Percentiles rank a stretch among this genome's conserved stretches.
These are phyloP conservation scores for Bathynomus jamesi DNA, from an alignment of 1,140 invertebrate genomes.

Conservation along the genomic window DNA sequence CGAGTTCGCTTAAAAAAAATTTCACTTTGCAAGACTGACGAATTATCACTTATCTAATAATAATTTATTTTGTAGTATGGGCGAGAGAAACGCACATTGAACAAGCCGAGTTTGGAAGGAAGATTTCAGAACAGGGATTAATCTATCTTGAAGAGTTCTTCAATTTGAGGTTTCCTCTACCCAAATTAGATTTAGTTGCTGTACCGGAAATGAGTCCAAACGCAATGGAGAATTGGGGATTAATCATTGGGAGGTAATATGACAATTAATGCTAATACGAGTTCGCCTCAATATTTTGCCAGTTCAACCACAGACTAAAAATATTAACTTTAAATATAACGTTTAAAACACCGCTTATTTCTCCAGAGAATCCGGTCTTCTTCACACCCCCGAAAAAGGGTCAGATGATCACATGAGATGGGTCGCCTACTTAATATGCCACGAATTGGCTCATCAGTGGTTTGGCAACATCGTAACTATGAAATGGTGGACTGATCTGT, in stretches of 20 bases:
- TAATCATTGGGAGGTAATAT: conserved; percentile 73
- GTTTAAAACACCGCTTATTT: conserved; percentile 46
- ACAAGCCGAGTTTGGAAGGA: conserved; percentile 55
- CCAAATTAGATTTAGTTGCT: conserved; percentile 64
- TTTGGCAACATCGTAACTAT: conserved; percentile 54
- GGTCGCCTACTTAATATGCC: conserved; percentile 43
- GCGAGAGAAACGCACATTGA: conserved; percentile 47
- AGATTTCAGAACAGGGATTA: conserved; percentile 70
- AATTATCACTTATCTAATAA: background rate
- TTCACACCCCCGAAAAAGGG: conserved; percentile 43
- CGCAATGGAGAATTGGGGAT: conserved; percentile 82
- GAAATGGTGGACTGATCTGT: conserved; percentile 54
- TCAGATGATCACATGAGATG: conserved; percentile 39
- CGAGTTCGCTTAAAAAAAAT: too few species aligned
- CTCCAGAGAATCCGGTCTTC: conserved; percentile 47
- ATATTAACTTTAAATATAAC: too few species aligned
- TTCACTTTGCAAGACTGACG: too few species aligned
- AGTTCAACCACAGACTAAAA: too few species aligned
- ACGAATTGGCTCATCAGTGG: conserved; percentile 51
- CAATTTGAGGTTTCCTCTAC: conserved; percentile 65
- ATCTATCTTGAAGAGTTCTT: conserved; percentile 79
- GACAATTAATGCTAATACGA: too few species aligned
- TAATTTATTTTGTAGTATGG: conserved; percentile 41
- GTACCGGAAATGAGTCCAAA: conserved; percentile 77
- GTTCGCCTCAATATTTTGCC: too few species aligned